Evolutionary conservation across 2,888 invertebrate species (phyloP).

Genomic region (Limulus polyphemus): DNA sequence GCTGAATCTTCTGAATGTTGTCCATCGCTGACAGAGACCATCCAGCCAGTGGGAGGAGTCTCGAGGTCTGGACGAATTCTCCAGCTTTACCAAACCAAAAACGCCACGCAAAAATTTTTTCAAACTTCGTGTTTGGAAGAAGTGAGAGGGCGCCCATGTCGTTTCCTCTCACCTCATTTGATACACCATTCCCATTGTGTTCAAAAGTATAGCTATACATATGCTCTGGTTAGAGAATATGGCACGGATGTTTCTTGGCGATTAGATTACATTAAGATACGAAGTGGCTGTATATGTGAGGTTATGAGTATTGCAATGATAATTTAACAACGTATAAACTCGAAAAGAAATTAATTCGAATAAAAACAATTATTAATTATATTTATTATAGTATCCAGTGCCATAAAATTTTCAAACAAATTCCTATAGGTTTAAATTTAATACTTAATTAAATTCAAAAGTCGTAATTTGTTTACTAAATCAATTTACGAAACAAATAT

Average conservation of each 20-base stretch:
- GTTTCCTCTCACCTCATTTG: constrained; percentile 51
- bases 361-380: too few relatives aligned
- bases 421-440: too few relatives aligned
- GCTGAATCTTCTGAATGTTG: constrained; percentile 52
- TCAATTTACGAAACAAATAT: too few relatives aligned
- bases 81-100: constrained; percentile 56
- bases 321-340: too few relatives aligned
- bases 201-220: constrained; percentile 68
- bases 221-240: constrained; percentile 61
- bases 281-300: constrained; percentile 73
- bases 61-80: constrained; percentile 50
- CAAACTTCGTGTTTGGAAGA: constrained; percentile 62
- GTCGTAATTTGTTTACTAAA: too few relatives aligned
- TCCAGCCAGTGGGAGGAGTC: constrained; percentile 61
- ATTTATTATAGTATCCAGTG: too few relatives aligned
- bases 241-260: constrained; percentile 47
- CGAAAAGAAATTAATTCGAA: too few relatives aligned
- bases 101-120: constrained; percentile 48
- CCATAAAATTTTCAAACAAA: too few relatives aligned
- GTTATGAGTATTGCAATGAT: background rate
- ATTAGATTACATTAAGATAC: constrained; percentile 66
- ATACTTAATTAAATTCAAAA: too few relatives aligned
- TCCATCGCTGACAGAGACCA: constrained; percentile 61
- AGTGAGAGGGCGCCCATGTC: constrained; percentile 58
- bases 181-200: constrained; percentile 53